These are phyloP conservation scores for Asarcornis scutulata DNA, from an alignment of 2,113 vertebrate species.

Conservation along the genomic window DNA sequence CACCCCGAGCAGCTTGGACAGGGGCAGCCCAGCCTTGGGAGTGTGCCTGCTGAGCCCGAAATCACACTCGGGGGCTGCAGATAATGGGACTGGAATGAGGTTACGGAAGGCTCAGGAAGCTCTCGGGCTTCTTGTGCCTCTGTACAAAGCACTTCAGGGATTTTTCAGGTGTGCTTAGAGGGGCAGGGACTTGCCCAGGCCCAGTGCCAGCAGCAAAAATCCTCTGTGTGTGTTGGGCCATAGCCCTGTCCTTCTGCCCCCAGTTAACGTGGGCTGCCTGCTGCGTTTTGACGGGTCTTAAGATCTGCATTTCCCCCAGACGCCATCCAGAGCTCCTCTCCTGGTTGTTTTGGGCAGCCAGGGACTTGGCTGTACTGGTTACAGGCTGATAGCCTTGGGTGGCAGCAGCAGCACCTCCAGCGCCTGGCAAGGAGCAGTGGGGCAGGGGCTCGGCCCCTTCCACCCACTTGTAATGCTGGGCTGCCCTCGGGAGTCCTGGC, in stretches of 20 bases:
- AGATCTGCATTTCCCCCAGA: neutral
- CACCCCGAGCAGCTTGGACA: no score
- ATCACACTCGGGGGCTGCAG: neutral
- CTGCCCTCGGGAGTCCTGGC: neutral
- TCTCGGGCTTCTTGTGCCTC: neutral
- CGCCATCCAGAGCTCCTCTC: neutral
- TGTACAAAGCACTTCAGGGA: neutral
- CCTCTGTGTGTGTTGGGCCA: neutral
- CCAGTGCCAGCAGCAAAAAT: neutral
- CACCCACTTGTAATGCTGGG: neutral
- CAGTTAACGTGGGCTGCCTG: neutral
- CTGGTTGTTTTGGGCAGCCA: neutral
- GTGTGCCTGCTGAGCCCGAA: neutral
- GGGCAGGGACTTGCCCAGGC: neutral
- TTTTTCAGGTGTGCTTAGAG: neutral
- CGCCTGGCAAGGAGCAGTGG: neutral
- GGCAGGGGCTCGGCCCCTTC: neutral
- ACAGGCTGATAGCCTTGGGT: neutral
- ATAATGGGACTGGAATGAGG: neutral
- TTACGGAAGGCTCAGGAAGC: neutral
- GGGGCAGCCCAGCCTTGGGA: no score
- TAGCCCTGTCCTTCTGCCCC: neutral
- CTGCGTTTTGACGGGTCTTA: neutral
- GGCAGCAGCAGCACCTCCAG: neutral
- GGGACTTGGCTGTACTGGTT: rapidly evolving